A percentile compares a stretch with the other conserved stretches of the same genome.
Evolutionary conservation across 1,140 invertebrate genomes (phyloP).

Genomic region (Hypothenemus hampei): DNA sequence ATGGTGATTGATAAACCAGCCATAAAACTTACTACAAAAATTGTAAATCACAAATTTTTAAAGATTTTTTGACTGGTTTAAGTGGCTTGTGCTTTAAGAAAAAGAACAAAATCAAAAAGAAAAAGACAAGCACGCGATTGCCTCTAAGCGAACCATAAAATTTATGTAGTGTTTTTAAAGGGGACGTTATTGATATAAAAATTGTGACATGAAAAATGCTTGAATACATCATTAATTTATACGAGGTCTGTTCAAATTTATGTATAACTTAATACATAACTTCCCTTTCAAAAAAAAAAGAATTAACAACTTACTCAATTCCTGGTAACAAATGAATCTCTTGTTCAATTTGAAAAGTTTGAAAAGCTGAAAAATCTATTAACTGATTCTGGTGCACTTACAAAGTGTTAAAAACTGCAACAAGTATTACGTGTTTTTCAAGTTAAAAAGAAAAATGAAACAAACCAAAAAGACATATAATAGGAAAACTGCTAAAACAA

Average conservation of each 20-base stretch:
- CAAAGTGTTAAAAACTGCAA: conserved; percentile 19
- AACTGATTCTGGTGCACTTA: too few species aligned
- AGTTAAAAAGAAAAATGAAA: conserved; percentile 2
- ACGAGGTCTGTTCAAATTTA: neutral
- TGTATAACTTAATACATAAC: neutral
- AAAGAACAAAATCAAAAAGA: conserved; percentile 21
- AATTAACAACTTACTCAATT: too few species aligned
- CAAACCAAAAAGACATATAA: conserved; percentile 5
- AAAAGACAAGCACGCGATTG: too few species aligned
- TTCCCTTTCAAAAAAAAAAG: neutral
- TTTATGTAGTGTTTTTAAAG: conserved; percentile 13
- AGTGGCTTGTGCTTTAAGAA: conserved; percentile 1
- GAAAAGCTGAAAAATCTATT: too few species aligned
- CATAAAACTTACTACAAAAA: neutral
- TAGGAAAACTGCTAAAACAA: conserved; percentile 13
- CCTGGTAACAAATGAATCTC: too few species aligned
- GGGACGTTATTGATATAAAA: conserved; percentile 7
- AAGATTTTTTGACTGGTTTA: neutral
- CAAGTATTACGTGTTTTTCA: conserved; percentile 18
- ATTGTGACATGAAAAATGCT: conserved; percentile 13
- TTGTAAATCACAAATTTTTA: neutral
- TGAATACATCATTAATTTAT: conserved; percentile 21
- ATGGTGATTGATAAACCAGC: too few species aligned
- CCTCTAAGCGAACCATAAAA: too few species aligned
- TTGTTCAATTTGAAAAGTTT: too few species aligned